Conservation (phyloP, 1,140 invertebrate genomes). For the Apocrypta bakeri region DNA sequence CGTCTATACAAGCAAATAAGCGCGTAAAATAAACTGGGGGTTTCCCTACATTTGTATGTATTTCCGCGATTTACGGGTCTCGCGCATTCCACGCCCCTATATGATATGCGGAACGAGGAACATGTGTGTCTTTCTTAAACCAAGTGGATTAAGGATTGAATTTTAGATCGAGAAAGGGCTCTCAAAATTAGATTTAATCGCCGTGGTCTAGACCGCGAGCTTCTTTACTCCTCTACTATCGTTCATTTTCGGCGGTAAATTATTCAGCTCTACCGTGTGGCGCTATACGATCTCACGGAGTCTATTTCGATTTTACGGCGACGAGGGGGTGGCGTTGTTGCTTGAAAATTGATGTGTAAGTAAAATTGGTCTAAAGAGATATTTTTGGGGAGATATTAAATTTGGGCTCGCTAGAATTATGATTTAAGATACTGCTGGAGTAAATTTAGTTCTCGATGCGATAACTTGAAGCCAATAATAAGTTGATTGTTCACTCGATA, state of each 20-base stretch:
- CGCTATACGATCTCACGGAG: no score
- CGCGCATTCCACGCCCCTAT: conserved; percentile 16
- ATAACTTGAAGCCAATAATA: not conserved
- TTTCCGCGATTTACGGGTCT: conserved; percentile 36
- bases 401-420: not conserved
- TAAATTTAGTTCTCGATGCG: not conserved
- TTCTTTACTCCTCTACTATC: not conserved
- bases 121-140: not conserved
- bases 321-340: not conserved
- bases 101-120: not conserved
- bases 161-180: conserved; percentile 5
- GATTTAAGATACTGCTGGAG: not conserved
- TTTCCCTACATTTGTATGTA: conserved; percentile 4
- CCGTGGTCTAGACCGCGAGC: conserved; percentile 10
- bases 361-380: not conserved
- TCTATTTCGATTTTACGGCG: conserved; percentile 43
- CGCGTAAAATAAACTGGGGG: not conserved
- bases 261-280: conserved; percentile 5
- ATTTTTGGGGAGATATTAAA: not conserved
- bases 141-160: conserved; percentile 21
- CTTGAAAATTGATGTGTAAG: not conserved
- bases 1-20: not conserved
- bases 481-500: not conserved
- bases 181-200: conserved; percentile 48
- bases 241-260: conserved; percentile 38